Evolutionary conservation across 2,888 invertebrate genomes (phyloP), one percentile per base, ranked within the genome.

Genomic region (Amphimallon solstitiale): DNA sequence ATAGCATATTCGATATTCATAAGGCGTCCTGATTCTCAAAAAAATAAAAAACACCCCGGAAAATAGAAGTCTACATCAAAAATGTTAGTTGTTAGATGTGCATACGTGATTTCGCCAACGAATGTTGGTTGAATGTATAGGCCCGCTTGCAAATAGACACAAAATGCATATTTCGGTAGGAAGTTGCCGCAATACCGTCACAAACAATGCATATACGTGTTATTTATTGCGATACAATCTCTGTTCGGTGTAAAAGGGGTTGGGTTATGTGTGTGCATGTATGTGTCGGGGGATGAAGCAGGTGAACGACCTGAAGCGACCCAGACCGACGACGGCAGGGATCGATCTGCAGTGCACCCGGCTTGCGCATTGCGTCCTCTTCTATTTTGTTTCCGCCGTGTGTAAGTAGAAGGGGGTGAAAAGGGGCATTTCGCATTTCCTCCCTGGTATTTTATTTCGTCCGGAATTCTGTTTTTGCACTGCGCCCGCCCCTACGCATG

Each of bases 271-370:
- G 51, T 34, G 15, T 35, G 23, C 17, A 23, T 23, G 17, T 29
- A 29, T 48, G 48, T 48, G 5, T 6, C 12, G 12, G 68, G 65
- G 64, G 63, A 48, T 63, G 63, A 45, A 63, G 35, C 78, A 79
- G 80, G 80, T 80, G 80, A 80, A 80, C 79, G 80, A 80, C 79
- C 80, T 76, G 68, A 66, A 75, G 74, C 80, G 79, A 80, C 80
- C 80, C 80, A 80, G 79, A 79, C 80, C 19, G 19, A 76, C 76
- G 77, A 75, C 78, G 78, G 77, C 60, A 61, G 37, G 51, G 51
- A 78, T 79, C 77, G 78, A 78, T 79, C 78, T 76, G 70, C 75
- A 74, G 75, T 80, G 80, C 79, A 79, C 77, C 76, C 78, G 77
- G 77, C 75, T 73, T 75, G 75, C 76, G 76, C 76, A 75, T 71